These are phyloP conservation scores for Lamellibrachia columna DNA, from an alignment of 2,888 invertebrate genomes.

Conservation along the genomic window DNA sequence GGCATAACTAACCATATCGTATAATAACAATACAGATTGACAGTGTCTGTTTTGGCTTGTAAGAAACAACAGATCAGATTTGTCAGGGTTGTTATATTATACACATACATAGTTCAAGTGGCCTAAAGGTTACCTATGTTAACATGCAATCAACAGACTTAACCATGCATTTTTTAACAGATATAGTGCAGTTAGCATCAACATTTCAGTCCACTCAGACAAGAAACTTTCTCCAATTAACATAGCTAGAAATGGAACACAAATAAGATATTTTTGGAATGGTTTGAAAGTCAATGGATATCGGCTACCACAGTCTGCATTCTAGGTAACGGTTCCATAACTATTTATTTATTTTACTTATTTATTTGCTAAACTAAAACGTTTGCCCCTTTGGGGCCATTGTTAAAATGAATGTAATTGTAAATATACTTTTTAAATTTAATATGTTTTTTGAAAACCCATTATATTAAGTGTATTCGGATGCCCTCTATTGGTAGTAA, in stretches of 20 bases:
- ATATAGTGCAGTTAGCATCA: no score
- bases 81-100: background rate
- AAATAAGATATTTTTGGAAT: background rate
- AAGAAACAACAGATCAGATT: background rate
- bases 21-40: background rate
- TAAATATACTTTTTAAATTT: background rate
- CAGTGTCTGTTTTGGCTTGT: background rate
- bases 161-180: background rate
- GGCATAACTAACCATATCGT: no score
- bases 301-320: no score
- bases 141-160: background rate
- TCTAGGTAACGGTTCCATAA: no score
- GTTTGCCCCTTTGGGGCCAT: background rate
- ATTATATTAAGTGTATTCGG: background rate
- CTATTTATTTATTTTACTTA: no score
- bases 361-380: background rate
- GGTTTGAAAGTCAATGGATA: no score
- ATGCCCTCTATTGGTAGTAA: background rate
- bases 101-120: background rate
- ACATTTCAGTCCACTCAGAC: background rate
- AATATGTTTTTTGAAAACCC: background rate
- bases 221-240: background rate
- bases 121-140: background rate
- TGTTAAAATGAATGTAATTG: background rate
- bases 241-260: background rate